Percentiles rank a stretch among this genome's conserved stretches.
Evolutionary conservation across 2,113 vertebrate genomes (phyloP).

Genomic region (Chlorodrepanis virens): DNA sequence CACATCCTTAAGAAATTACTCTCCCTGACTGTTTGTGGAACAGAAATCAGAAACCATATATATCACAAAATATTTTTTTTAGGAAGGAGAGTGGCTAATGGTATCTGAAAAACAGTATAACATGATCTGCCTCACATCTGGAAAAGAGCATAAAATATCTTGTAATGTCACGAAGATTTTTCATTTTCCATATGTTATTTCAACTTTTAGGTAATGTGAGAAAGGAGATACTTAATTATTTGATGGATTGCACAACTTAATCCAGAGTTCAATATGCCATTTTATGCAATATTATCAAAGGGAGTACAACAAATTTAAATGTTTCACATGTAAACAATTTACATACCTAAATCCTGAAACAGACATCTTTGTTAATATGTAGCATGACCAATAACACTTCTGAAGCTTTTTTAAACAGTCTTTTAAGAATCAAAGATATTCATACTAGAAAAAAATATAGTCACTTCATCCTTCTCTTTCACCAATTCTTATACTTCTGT

Average conservation of each 20-base stretch:
- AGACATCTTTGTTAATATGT: not conserved
- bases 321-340: not conserved
- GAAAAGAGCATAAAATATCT: not conserved
- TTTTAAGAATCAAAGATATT: not conserved
- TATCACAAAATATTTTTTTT: conserved; percentile 18
- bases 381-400: not conserved
- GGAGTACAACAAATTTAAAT: not conserved
- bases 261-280: not conserved
- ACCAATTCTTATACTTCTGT: not conserved
- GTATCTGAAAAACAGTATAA: conserved; percentile 19
- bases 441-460: not conserved
- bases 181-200: conserved; percentile 16
- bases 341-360: not conserved
- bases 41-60: conserved; percentile 40
- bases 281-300: not conserved
- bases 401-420: not conserved
- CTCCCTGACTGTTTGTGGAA: conserved; percentile 19
- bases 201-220: not conserved
- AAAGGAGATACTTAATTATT: not conserved
- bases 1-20: conserved; percentile 49
- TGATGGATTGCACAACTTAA: not conserved
- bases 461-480: not conserved
- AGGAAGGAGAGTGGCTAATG: not conserved
- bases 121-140: not conserved
- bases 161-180: conserved; percentile 6